A percentile compares a stretch with the other conserved stretches of the same genome.
Evolutionary conservation across 2,888 invertebrate species (phyloP).

Genomic region (Hartigia nigra): DNA sequence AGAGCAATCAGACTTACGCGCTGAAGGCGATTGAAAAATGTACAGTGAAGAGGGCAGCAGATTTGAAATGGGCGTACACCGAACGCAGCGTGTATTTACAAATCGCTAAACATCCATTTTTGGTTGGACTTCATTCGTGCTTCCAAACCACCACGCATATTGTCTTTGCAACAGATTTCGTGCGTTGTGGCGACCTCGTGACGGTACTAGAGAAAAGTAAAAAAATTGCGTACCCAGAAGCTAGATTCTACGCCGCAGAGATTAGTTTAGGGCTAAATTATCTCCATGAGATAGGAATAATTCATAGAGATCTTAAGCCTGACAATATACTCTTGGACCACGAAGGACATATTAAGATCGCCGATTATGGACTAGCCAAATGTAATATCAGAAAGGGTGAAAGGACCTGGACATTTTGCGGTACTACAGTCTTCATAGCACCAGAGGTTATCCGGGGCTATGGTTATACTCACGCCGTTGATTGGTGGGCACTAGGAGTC

Average conservation of each 20-base stretch:
- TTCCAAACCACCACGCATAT: slow-evolving; percentile 74
- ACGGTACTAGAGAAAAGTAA: slow-evolving; percentile 78
- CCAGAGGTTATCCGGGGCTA: slow-evolving; percentile 73
- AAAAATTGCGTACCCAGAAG: slow-evolving; percentile 74
- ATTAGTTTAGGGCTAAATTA: slow-evolving; percentile 76
- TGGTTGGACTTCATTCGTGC: slow-evolving; percentile 78
- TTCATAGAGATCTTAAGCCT: slow-evolving; percentile 74
- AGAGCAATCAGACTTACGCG: slow-evolving; percentile 74
- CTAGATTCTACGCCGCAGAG: slow-evolving; percentile 76
- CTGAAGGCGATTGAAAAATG: slow-evolving; percentile 81
- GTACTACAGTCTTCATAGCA: slow-evolving; percentile 77
- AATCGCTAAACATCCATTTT: slow-evolving; percentile 77
- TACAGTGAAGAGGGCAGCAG: slow-evolving; percentile 75
- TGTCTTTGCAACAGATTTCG: slow-evolving; percentile 79
- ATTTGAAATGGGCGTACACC: slow-evolving; percentile 71
- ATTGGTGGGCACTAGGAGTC: slow-evolving; percentile 77
- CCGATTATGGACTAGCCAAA: slow-evolving; percentile 80
- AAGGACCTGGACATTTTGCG: slow-evolving; percentile 70
- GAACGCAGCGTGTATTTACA: slow-evolving; percentile 80
- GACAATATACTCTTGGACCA: slow-evolving; percentile 76
- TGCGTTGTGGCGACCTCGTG: slow-evolving; percentile 75
- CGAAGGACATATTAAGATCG: slow-evolving; percentile 77
- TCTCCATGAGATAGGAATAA: slow-evolving; percentile 74
- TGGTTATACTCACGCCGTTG: slow-evolving; percentile 71
- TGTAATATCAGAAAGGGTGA: slow-evolving; percentile 71